A percentile compares a stretch with the other conserved stretches of the same genome.
Conservation (phyloP, 2,797 vertebrate genomes). For the Urophycis tenuis region DNA sequence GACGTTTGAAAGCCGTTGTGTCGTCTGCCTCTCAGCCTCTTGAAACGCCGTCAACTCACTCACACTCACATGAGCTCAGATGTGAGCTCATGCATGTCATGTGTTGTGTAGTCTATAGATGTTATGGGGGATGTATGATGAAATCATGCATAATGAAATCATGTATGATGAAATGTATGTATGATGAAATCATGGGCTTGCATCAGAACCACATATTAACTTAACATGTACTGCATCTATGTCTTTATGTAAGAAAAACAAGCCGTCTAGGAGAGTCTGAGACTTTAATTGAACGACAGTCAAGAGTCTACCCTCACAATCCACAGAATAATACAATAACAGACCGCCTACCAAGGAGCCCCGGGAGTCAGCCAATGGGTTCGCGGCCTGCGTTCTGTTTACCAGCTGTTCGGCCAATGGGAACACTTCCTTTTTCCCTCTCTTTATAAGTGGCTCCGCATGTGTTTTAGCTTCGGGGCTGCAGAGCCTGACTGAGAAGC, state of each 20-base stretch:
- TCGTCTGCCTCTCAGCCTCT: slow-evolving; percentile 8
- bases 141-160: too few species aligned
- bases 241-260: neutral
- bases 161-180: neutral
- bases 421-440: slow-evolving; percentile 3
- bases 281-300: neutral
- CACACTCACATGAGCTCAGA: neutral
- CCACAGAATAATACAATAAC: neutral
- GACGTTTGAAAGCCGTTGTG: slow-evolving; percentile 14
- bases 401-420: slow-evolving; percentile 10
- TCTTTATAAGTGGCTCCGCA: slow-evolving; percentile 35
- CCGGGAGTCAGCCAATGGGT: neutral
- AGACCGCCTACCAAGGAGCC: neutral
- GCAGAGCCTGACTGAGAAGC: slow-evolving; percentile 20
- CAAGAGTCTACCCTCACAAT: neutral
- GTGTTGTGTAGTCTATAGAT: too few species aligned
- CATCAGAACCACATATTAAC: neutral
- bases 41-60: neutral
- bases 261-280: neutral
- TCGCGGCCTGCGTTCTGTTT: slow-evolving; percentile 7
- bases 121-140: neutral
- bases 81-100: neutral
- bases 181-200: too few species aligned
- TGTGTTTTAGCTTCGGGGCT: slow-evolving; percentile 51
- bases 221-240: neutral